Conservation (phyloP, 1,140 invertebrate genomes). For the Drusus annulatus region DNA sequence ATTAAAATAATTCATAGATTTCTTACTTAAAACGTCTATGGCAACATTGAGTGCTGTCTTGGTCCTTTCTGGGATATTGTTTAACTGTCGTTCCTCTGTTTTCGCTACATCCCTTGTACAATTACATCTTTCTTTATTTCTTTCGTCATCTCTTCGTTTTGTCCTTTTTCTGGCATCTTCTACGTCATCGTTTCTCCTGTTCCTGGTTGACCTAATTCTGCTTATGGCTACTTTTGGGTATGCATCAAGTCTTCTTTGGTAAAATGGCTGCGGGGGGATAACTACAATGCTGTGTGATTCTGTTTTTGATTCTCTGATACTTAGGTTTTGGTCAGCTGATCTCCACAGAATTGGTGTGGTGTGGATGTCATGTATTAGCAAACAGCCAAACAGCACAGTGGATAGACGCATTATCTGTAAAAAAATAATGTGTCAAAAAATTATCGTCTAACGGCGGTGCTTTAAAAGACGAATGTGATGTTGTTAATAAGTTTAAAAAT, state of each 20-base stretch:
- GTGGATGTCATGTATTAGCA: not conserved
- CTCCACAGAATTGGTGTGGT: conserved; percentile 3
- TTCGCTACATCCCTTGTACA: not conserved
- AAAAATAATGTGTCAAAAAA: no score
- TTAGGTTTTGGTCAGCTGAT: not conserved
- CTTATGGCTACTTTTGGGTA: not conserved
- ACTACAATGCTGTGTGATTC: not conserved
- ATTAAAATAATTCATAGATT: no score
- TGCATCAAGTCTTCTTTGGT: not conserved
- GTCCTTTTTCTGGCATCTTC: not conserved
- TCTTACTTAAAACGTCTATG: conserved; percentile 26
- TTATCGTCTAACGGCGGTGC: no score
- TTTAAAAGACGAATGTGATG: no score
- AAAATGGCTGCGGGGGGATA: not conserved
- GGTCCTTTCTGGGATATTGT: not conserved
- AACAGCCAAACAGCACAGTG: not conserved
- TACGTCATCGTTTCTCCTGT: not conserved
- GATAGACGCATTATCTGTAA: conserved; percentile 19
- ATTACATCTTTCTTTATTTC: not conserved
- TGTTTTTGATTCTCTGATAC: not conserved
- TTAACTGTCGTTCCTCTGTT: not conserved
- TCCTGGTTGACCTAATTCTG: no score
- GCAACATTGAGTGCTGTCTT: conserved; percentile 9
- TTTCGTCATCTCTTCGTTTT: not conserved
- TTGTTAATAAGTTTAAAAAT: no score